Evolutionary conservation across 2,888 invertebrate genomes (phyloP).

Genomic region (Nudaria mundana): DNA sequence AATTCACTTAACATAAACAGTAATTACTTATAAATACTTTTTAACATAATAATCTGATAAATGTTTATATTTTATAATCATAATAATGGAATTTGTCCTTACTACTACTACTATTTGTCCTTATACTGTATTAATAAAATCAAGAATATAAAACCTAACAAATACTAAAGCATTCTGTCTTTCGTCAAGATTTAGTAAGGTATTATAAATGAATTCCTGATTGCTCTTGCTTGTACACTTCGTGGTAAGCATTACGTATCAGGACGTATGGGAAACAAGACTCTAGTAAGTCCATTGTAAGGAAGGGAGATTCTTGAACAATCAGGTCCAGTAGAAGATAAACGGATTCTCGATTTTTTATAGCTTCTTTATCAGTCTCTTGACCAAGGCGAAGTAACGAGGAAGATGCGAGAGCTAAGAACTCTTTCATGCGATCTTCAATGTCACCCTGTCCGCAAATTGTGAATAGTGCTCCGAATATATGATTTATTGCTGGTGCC

Average conservation of each 20-base stretch:
- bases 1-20: constrained; percentile 6
- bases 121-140: constrained; percentile 12
- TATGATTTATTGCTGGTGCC: constrained; percentile 96
- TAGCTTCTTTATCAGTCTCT: constrained; percentile 96
- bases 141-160: constrained; percentile 15
- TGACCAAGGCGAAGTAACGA: constrained; percentile 96
- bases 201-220: constrained; percentile 73
- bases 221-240: constrained; percentile 95
- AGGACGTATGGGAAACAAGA: constrained; percentile 99
- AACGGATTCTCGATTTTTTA: constrained; percentile 96
- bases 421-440: constrained; percentile 98
- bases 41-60: constrained; percentile 13
- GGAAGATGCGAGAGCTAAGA: constrained; percentile 94
- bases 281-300: constrained; percentile 99
- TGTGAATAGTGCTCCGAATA: constrained; percentile 97
- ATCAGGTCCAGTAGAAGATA: constrained; percentile 98
- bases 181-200: constrained; percentile 30
- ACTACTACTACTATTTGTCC: no score
- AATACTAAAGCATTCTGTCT: constrained; percentile 29
- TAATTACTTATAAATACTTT: constrained; percentile 13
- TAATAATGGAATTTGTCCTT: constrained; percentile 35
- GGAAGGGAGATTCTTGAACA: constrained; percentile 98
- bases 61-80: constrained; percentile 15
- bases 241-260: constrained; percentile 98
- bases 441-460: constrained; percentile 98